phyloP scores from a whole-genome alignment of 2,888 invertebrate species.

The Seira sanloemensis region DNA sequence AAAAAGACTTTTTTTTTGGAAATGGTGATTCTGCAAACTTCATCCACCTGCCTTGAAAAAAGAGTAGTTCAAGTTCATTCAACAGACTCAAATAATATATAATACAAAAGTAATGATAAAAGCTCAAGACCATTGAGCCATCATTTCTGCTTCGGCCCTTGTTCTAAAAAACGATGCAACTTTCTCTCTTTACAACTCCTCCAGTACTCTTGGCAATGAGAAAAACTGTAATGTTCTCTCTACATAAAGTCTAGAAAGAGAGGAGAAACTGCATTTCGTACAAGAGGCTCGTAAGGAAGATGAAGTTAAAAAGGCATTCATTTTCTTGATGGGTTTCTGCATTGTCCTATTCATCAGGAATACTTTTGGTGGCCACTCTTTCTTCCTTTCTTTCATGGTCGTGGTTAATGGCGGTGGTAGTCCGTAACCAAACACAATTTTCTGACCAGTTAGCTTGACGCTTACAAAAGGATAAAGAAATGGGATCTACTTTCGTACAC shows the following conservation, averaged over 20 bases:
- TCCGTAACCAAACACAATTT: conserved; percentile 49
- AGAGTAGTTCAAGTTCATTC: conserved; percentile 40
- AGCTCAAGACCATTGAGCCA: background rate
- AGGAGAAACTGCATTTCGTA: background rate
- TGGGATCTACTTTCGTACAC: too few relatives aligned
- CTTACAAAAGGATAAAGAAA: conserved; percentile 8
- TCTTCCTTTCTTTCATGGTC: background rate
- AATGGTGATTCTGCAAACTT: too few relatives aligned
- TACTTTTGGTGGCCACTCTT: background rate
- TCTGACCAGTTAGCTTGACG: conserved; percentile 52
- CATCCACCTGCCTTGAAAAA: too few relatives aligned
- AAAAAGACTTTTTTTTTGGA: too few relatives aligned
- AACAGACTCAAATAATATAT: conserved; percentile 31
- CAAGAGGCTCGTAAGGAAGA: conserved; percentile 21
- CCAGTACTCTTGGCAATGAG: background rate
- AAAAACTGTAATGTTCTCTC: background rate
- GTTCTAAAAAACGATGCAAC: too few relatives aligned
- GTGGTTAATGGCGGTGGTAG: conserved; percentile 31
- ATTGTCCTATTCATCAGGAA: conserved; percentile 47
- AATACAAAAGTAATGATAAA: background rate
- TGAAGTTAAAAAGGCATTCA: conserved; percentile 61
- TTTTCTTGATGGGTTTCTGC: conserved; percentile 54
- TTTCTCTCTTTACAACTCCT: background rate
- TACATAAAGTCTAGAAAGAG: background rate
- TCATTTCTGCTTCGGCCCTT: too few relatives aligned